phyloP scores from a whole-genome alignment of 2,113 vertebrate genomes.

The Hippolais icterina region DNA sequence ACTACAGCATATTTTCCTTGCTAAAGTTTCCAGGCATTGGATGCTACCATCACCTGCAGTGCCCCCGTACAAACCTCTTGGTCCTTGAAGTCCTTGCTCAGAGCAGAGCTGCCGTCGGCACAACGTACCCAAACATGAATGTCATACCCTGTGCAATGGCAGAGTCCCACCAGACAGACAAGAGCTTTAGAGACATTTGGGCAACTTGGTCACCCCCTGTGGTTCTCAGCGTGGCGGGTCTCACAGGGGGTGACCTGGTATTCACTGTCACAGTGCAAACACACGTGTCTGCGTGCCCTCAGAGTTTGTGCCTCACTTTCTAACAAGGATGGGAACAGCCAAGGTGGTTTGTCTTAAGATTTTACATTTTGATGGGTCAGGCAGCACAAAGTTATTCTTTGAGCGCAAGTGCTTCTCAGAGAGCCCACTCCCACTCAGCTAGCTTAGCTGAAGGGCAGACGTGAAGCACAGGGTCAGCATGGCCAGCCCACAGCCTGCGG shows the following conservation, averaged over 20 bases:
- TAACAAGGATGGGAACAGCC: background rate
- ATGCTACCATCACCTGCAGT: background rate
- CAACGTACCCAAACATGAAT: background rate
- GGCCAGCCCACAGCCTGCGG: background rate
- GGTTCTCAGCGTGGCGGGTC: background rate
- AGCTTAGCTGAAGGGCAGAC: background rate
- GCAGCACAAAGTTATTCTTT: background rate
- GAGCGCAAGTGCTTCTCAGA: background rate
- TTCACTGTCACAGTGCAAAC: background rate
- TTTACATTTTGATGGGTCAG: background rate
- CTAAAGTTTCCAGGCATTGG: background rate
- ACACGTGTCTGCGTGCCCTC: background rate
- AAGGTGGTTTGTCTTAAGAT: background rate
- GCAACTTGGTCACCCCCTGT: background rate
- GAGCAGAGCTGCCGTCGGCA: background rate
- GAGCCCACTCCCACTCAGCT: background rate
- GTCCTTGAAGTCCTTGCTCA: background rate
- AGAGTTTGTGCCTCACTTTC: background rate
- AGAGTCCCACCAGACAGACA: background rate
- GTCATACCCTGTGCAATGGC: background rate
- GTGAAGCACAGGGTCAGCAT: fast-evolving
- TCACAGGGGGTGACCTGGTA: background rate
- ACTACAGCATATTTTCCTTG: background rate
- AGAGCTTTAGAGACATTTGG: background rate
- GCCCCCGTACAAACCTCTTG: background rate